Percentiles rank a stretch among this genome's conserved stretches.
These are phyloP conservation scores for Tragelaphus scriptus DNA, from an alignment of 2,113 vertebrate genomes.

Conservation along the genomic window DNA sequence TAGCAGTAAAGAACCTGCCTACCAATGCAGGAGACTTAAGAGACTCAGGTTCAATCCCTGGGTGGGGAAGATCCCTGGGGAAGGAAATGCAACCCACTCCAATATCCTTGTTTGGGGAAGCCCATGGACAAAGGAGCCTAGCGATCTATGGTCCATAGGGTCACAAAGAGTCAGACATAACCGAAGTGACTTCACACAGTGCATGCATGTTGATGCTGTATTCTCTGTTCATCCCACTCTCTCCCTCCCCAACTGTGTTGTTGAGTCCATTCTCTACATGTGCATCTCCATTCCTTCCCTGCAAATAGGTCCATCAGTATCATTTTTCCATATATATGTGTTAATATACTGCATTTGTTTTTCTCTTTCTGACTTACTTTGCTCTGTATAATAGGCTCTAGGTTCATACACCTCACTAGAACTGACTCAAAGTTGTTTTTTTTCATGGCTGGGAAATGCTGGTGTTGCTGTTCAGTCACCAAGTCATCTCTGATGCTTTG, in stretches of 20 bases:
- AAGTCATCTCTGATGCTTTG: background rate
- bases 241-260: background rate
- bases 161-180: background rate
- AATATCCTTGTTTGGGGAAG: background rate
- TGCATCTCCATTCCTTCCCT: background rate
- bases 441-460: background rate
- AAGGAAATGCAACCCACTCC: background rate
- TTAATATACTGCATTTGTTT: background rate
- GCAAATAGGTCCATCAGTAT: background rate
- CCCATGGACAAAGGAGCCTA: background rate
- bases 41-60: background rate
- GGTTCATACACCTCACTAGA: background rate
- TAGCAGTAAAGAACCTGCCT: background rate
- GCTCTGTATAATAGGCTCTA: background rate
- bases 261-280: background rate
- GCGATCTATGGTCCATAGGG: background rate
- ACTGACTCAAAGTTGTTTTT: background rate
- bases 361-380: background rate
- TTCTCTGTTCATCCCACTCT: background rate
- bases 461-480: background rate
- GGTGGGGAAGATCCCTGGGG: background rate
- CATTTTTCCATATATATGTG: background rate
- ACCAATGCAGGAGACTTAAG: background rate
- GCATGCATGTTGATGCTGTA: background rate
- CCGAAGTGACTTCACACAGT: background rate